phyloP scores from a whole-genome alignment of 2,113 vertebrate genomes.

The Myrmophylax atrothorax region DNA sequence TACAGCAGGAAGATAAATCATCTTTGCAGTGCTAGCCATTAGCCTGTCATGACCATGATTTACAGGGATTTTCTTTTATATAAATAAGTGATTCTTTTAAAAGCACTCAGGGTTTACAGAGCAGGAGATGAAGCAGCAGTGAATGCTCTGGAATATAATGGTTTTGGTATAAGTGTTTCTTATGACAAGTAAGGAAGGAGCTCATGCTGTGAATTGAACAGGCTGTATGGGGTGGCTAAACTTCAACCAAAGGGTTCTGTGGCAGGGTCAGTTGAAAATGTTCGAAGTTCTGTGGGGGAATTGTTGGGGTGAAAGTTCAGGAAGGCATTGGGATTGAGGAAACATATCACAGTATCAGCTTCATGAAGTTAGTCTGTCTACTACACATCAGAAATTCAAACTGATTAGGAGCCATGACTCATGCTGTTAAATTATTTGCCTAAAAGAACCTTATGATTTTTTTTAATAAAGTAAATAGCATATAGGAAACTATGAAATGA shows the following conservation, averaged over 20 bases:
- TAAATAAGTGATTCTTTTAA: conserved; percentile 36
- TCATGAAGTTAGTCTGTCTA: neutral
- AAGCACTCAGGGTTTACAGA: conserved; percentile 23
- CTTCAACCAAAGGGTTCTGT: neutral
- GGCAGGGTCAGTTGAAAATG: neutral
- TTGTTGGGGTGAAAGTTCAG: neutral
- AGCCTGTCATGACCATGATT: conserved; percentile 10
- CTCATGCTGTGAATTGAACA: neutral
- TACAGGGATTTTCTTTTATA: conserved; percentile 26
- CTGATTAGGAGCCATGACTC: neutral
- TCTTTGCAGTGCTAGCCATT: conserved; percentile 10
- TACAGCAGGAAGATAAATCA: conserved; percentile 17
- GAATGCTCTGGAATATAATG: neutral
- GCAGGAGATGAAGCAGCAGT: neutral
- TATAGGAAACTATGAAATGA: neutral
- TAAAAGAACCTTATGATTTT: neutral
- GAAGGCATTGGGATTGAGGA: neutral
- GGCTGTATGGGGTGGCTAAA: neutral
- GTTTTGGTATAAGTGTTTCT: neutral
- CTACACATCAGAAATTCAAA: neutral
- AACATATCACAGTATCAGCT: neutral
- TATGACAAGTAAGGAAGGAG: neutral
- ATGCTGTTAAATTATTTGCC: neutral
- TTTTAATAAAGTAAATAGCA: neutral
- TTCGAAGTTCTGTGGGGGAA: neutral